Evolutionary conservation across 2,888 invertebrate genomes (phyloP).

Genomic region (Nowickia ferox): DNA sequence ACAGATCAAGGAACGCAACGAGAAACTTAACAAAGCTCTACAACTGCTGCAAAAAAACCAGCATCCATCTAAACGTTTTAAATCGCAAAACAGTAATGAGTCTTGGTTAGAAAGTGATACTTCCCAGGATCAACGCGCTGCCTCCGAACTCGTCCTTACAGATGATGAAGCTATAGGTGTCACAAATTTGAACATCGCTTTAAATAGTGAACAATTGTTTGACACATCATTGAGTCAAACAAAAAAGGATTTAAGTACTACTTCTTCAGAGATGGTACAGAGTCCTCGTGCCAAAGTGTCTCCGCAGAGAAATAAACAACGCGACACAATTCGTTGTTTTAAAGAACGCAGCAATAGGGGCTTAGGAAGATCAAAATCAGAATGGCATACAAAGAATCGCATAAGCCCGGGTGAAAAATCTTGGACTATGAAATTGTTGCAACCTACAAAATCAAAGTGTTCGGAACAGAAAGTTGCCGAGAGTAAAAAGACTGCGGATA

Average conservation of each 20-base stretch:
- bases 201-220: slow-evolving; percentile 76
- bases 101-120: neutral
- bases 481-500: slow-evolving; percentile 32
- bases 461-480: slow-evolving; percentile 12
- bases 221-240: slow-evolving; percentile 71
- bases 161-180: slow-evolving; percentile 58
- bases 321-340: slow-evolving; percentile 4
- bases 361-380: slow-evolving; percentile 31
- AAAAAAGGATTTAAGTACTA: slow-evolving; percentile 40
- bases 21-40: slow-evolving; percentile 74
- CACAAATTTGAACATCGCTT: slow-evolving; percentile 79
- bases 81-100: slow-evolving; percentile 4
- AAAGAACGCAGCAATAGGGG: slow-evolving; percentile 44
- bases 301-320: slow-evolving; percentile 40
- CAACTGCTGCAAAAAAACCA: slow-evolving; percentile 66
- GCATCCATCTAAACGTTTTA: slow-evolving; percentile 51
- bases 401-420: slow-evolving; percentile 49
- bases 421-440: slow-evolving; percentile 49
- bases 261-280: slow-evolving; percentile 40
- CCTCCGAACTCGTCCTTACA: slow-evolving; percentile 39
- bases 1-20: slow-evolving; percentile 73
- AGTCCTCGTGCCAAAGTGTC: slow-evolving; percentile 23
- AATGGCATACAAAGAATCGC: slow-evolving; percentile 65
- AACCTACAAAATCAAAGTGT: neutral
- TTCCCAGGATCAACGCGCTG: neutral